Evolutionary conservation across 2,888 invertebrate genomes (phyloP).

Genomic region (Tanaodytes sp.): DNA sequence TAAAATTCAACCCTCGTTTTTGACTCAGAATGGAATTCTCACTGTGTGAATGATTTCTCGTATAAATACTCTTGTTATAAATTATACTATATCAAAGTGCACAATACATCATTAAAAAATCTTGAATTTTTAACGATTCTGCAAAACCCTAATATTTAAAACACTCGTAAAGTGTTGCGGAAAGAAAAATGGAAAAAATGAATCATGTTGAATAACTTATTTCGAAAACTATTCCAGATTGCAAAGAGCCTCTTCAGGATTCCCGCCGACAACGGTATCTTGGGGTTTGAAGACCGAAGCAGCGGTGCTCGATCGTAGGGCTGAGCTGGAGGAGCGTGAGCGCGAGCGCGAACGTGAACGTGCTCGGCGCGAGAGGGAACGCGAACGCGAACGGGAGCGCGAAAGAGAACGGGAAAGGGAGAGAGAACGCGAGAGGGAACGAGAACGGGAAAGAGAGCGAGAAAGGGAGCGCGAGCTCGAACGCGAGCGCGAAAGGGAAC

Average conservation of each 20-base stretch:
- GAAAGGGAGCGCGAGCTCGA: conserved; percentile 75
- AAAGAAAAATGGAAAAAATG: too few relatives aligned
- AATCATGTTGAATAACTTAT: too few relatives aligned
- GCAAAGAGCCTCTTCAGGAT: conserved; percentile 77
- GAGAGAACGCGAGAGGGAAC: conserved; percentile 75
- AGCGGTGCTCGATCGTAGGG: conserved; percentile 76
- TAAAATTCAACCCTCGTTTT: too few relatives aligned
- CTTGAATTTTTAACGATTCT: too few relatives aligned
- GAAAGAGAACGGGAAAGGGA: conserved; percentile 77
- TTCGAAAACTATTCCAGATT: conserved; percentile 73
- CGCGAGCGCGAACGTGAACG: conserved; percentile 72
- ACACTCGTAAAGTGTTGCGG: not conserved
- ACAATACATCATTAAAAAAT: too few relatives aligned
- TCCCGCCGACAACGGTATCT: conserved; percentile 74
- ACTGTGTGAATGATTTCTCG: too few relatives aligned
- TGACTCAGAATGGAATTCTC: too few relatives aligned
- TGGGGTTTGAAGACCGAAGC: conserved; percentile 82
- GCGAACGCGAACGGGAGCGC: conserved; percentile 78
- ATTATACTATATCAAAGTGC: too few relatives aligned
- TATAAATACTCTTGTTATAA: too few relatives aligned
- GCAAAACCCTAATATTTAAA: too few relatives aligned
- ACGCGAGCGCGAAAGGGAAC: conserved; percentile 73
- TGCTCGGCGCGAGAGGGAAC: conserved; percentile 72
- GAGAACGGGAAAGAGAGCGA: conserved; percentile 74
- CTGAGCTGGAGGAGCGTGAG: conserved; percentile 76